Percentiles rank a stretch among this genome's conserved stretches.
phyloP scores from a whole-genome alignment of 92 coral and sea anemone species.

The Virgularia gustaviana region DNA sequence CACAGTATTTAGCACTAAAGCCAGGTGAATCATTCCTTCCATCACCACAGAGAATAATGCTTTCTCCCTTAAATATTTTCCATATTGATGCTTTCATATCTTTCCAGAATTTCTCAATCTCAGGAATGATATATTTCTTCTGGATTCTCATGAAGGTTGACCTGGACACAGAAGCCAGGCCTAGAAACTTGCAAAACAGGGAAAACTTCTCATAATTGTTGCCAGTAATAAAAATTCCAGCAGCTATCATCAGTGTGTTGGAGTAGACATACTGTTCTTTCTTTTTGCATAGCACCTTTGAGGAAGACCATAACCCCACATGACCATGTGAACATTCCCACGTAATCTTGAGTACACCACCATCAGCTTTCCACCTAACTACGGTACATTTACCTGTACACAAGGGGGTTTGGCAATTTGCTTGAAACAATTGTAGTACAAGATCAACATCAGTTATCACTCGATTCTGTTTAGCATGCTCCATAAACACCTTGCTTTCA shows the following conservation, averaged over 20 bases:
- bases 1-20: constrained; percentile 56
- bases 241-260: constrained; percentile 15
- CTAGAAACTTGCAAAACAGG: constrained; percentile 21
- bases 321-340: constrained; percentile 34
- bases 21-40: constrained; percentile 50
- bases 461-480: neutral
- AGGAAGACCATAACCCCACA: constrained; percentile 38
- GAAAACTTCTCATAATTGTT: constrained; percentile 42
- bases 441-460: neutral
- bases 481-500: neutral
- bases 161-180: constrained; percentile 32
- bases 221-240: constrained; percentile 33
- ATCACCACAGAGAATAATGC: constrained; percentile 33
- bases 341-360: constrained; percentile 19
- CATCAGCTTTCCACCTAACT: neutral
- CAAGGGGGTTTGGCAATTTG: neutral
- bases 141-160: constrained; percentile 36
- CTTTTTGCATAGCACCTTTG: constrained; percentile 31
- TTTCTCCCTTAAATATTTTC: constrained; percentile 37
- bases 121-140: constrained; percentile 36
- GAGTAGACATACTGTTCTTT: constrained; percentile 26
- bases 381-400: neutral
- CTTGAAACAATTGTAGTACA: neutral
- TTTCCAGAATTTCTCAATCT: constrained; percentile 34
- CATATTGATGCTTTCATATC: constrained; percentile 35